Evolutionary conservation across 2,888 invertebrate species (phyloP).

Genomic region (Diadegma fenestrale): DNA sequence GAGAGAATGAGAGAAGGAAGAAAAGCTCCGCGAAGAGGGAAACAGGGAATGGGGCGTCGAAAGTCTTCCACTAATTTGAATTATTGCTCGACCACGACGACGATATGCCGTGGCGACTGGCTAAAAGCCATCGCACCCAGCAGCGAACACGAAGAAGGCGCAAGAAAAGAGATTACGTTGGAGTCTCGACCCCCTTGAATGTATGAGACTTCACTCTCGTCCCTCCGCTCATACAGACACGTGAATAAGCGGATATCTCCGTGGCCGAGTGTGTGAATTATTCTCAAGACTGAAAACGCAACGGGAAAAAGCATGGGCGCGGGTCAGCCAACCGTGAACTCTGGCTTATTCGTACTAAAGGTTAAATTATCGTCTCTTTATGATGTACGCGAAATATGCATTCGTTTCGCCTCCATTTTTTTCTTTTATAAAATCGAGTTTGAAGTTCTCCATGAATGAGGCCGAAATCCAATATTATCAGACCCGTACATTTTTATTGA

Average conservation of each 20-base stretch:
- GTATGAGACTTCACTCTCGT: conserved; percentile 26
- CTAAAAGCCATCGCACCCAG: conserved; percentile 60
- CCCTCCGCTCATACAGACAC: too few relatives aligned
- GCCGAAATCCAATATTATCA: neutral
- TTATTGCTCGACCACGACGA: conserved; percentile 67
- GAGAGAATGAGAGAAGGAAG: conserved; percentile 30
- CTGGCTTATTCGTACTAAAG: conserved; percentile 43
- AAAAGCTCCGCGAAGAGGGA: conserved; percentile 46
- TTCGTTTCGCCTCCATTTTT: neutral
- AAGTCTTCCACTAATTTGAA: conserved; percentile 70
- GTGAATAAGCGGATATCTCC: conserved; percentile 7
- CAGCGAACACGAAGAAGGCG: conserved; percentile 45
- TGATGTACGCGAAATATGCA: conserved; percentile 16
- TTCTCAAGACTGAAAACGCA: conserved; percentile 58
- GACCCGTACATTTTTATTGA: neutral
- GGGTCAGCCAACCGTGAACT: conserved; percentile 38
- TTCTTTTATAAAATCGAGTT: conserved; percentile 9
- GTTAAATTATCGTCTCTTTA: conserved; percentile 37
- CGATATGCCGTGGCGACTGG: conserved; percentile 65
- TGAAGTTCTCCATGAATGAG: neutral
- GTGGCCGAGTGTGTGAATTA: conserved; percentile 63
- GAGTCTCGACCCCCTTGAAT: conserved; percentile 55
- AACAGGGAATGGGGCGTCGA: conserved; percentile 44
- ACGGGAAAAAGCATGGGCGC: conserved; percentile 60
- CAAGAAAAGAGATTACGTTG: conserved; percentile 71